Conservation (phyloP, 2,113 vertebrate genomes). For the Calidris pygmaea region DNA sequence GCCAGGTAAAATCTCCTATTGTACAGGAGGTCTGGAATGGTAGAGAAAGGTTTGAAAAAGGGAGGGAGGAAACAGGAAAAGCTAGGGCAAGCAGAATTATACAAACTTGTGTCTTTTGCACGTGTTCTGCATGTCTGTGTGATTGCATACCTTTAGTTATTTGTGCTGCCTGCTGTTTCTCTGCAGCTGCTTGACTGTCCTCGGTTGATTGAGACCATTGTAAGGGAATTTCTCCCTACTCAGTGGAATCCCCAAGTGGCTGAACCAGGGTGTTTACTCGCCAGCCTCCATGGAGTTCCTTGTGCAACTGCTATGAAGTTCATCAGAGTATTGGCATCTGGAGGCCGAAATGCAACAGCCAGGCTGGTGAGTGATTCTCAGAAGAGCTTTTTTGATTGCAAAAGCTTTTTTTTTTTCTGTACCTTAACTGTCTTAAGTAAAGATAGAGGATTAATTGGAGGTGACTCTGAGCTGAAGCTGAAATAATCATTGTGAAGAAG, state of each 20-base stretch:
- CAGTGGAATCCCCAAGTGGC: conserved; percentile 76
- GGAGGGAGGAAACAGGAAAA: neutral
- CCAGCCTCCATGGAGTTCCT: conserved; percentile 82
- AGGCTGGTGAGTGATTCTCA: conserved; percentile 81
- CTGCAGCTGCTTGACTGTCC: conserved; percentile 92
- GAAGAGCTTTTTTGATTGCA: neutral
- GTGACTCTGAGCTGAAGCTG: neutral
- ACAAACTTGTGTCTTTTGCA: neutral
- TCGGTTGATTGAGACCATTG: conserved; percentile 85
- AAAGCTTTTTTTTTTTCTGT: neutral
- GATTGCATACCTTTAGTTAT: neutral
- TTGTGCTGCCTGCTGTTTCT: neutral
- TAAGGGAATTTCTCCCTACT: conserved; percentile 88
- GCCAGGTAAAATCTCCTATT: conserved; percentile 73
- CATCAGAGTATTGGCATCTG: conserved; percentile 86
- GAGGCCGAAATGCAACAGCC: conserved; percentile 87
- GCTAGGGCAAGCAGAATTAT: neutral
- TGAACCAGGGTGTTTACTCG: conserved; percentile 52
- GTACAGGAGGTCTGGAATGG: neutral
- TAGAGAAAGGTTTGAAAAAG: neutral
- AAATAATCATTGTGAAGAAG: neutral
- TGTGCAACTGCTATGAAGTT: conserved; percentile 89
- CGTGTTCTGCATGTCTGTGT: neutral
- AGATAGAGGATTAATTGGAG: neutral
- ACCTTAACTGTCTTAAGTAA: neutral